These are phyloP conservation scores for Oceanodroma tethys DNA, from an alignment of 2,113 vertebrate genomes.

Conservation along the genomic window DNA sequence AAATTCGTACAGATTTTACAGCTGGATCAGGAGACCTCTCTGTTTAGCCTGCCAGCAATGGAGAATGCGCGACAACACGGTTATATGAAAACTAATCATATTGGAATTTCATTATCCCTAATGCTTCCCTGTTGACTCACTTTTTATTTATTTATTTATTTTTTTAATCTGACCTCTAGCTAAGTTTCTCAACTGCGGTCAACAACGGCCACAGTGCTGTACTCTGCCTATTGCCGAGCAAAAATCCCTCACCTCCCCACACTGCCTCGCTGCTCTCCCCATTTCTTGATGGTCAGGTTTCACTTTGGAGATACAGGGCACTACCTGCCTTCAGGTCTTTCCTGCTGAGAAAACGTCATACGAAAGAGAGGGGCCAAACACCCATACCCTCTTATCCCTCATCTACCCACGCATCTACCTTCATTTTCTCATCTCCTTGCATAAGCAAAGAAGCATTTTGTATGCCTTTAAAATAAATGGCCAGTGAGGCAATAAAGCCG, in stretches of 20 bases:
- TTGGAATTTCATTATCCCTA: not conserved
- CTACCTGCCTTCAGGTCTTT: not conserved
- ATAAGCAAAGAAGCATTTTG: not conserved
- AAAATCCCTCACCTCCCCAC: not conserved
- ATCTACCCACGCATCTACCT: not conserved
- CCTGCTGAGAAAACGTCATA: not conserved
- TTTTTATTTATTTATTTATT: not conserved
- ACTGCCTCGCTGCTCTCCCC: fast-evolving
- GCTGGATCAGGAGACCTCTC: not conserved
- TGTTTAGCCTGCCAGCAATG: not conserved
- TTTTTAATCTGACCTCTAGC: not conserved
- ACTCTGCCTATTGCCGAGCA: not conserved
- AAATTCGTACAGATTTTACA: not conserved
- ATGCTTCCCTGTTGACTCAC: not conserved
- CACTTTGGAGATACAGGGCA: not conserved
- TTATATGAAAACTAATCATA: slow-evolving; percentile 19
- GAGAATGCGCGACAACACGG: not conserved
- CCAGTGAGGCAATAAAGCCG: not conserved
- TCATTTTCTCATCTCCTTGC: not conserved
- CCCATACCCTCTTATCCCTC: not conserved
- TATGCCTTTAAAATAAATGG: not conserved
- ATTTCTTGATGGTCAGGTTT: not conserved
- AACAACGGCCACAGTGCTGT: not conserved
- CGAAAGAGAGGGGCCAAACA: not conserved
- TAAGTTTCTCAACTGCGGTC: not conserved